These are phyloP conservation scores for Spongilla lacustris DNA, from an alignment of 37 sponge, comb jelly and placozoan genomes.

Conservation along the genomic window DNA sequence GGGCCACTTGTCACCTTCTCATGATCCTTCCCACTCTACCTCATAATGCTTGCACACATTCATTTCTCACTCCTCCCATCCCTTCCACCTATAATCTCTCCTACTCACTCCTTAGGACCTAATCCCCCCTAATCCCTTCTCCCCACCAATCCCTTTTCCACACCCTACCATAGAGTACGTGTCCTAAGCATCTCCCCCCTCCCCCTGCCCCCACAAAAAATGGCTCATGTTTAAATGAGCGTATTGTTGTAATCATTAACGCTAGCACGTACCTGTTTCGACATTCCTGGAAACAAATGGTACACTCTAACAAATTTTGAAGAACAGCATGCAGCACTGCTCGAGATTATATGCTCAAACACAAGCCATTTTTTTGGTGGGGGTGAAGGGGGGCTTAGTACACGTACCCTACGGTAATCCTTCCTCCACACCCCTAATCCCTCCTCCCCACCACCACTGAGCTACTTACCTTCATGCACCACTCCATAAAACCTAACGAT, in stretches of 20 bases:
- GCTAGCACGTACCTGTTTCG: too few species aligned
- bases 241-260: too few species aligned
- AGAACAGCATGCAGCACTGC: too few species aligned
- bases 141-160: neutral
- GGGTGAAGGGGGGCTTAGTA: too few species aligned
- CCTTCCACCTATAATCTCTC: neutral
- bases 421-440: neutral
- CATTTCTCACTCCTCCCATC: neutral
- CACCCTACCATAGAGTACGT: neutral
- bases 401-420: neutral
- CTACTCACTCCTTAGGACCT: neutral
- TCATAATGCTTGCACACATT: too few species aligned
- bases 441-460: neutral
- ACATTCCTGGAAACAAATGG: too few species aligned
- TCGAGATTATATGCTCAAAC: too few species aligned
- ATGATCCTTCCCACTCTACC: conserved; percentile 1
- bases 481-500: conserved; percentile 50
- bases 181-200: conserved; percentile 15
- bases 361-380: too few species aligned
- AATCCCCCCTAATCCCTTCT: neutral
- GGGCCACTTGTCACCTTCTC: neutral
- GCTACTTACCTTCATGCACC: conserved; percentile 18
- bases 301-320: too few species aligned
- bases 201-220: too few species aligned
- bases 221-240: too few species aligned